These are phyloP conservation scores for Tangara arthus DNA, from an alignment of 2,797 vertebrate species.

Conservation along the genomic window DNA sequence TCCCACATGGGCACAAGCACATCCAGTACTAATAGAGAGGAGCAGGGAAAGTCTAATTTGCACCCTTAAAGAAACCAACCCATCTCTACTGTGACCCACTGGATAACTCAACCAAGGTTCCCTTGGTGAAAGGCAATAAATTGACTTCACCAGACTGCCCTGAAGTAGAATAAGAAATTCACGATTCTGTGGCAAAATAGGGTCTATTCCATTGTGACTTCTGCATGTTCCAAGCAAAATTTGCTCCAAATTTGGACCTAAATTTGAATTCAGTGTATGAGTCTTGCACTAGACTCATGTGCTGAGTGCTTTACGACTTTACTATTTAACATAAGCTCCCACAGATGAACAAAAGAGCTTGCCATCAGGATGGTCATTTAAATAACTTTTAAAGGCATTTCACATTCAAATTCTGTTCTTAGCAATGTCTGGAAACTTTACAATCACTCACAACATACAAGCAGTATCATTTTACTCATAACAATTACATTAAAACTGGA, in stretches of 20 bases:
- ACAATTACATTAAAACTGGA: not conserved
- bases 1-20: not conserved
- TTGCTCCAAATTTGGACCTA: not conserved
- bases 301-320: not conserved
- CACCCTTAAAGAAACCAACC: not conserved
- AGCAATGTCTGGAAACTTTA: not conserved
- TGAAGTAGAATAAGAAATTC: not conserved
- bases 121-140: not conserved
- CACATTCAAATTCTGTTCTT: not conserved
- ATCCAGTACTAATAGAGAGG: not conserved
- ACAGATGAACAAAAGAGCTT: not conserved
- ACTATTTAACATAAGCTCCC: not conserved
- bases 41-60: not conserved
- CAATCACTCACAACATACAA: not conserved
- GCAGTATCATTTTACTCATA: not conserved
- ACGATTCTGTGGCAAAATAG: not conserved
- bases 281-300: not conserved
- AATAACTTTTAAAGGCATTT: not conserved
- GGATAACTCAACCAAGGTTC: not conserved
- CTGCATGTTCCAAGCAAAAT: not conserved
- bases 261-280: not conserved
- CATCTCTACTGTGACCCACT: not conserved
- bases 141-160: not conserved
- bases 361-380: not conserved
- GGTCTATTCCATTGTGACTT: not conserved